Conservation (phyloP, 2,888 invertebrate species). For the Nemotelus nigrinus region DNA sequence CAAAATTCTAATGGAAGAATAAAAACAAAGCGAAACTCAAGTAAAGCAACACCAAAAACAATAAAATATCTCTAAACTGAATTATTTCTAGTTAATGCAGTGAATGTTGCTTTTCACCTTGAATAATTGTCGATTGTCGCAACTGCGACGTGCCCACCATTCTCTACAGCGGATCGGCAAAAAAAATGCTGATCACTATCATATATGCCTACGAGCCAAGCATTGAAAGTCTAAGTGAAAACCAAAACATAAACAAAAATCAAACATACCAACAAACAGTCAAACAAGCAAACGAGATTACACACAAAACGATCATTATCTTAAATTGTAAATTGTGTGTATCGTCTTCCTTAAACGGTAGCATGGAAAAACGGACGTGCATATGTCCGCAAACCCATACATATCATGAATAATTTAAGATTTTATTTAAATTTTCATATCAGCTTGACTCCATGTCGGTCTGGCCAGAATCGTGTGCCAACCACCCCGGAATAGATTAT, state of each 20-base stretch:
- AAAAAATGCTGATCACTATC: background rate
- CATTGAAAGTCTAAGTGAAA: background rate
- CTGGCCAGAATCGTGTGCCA: constrained; percentile 1
- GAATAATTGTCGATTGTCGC: background rate
- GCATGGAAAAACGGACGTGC: background rate
- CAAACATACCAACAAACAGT: background rate
- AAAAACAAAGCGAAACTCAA: no score
- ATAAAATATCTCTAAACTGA: constrained; percentile 1
- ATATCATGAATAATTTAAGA: background rate
- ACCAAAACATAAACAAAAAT: background rate
- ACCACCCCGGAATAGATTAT: constrained; percentile 33
- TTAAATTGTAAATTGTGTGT: background rate
- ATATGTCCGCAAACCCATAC: background rate
- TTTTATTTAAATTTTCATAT: constrained; percentile 17
- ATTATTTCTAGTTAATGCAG: background rate
- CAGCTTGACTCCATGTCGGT: constrained; percentile 4
- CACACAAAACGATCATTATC: background rate
- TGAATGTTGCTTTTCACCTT: constrained; percentile 1
- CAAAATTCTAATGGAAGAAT: background rate
- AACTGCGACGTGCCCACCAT: background rate
- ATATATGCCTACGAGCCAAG: background rate
- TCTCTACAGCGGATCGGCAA: background rate
- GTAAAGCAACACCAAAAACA: background rate
- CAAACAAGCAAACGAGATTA: constrained; percentile 2
- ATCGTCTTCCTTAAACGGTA: background rate